phyloP scores from a whole-genome alignment of 2,888 invertebrate species.

The Hyposoter didymator region DNA sequence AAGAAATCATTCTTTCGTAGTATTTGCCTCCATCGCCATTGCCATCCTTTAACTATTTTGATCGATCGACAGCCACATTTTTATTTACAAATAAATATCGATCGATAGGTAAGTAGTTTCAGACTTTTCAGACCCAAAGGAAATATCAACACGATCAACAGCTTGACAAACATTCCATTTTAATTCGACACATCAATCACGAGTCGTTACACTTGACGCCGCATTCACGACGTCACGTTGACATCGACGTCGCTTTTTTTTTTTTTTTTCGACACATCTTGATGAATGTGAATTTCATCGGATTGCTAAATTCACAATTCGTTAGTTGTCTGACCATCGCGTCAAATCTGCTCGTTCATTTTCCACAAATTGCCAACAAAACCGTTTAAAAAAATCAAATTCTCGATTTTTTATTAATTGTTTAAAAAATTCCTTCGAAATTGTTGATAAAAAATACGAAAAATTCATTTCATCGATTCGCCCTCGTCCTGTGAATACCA shows the following conservation, averaged over 20 bases:
- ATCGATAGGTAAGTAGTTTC: slow-evolving; percentile 58
- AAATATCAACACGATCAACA: not conserved
- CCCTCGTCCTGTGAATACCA: not conserved
- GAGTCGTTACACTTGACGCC: slow-evolving; percentile 34
- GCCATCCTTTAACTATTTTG: slow-evolving; percentile 34
- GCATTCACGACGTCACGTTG: slow-evolving; percentile 18
- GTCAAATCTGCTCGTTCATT: not conserved
- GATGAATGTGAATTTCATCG: not conserved
- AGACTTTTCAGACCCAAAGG: slow-evolving; percentile 31
- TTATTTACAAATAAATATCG: slow-evolving; percentile 22
- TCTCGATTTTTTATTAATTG: not conserved
- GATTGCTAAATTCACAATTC: not conserved
- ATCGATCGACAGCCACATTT: slow-evolving; percentile 54
- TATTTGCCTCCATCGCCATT: slow-evolving; percentile 20
- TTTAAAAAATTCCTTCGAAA: not conserved
- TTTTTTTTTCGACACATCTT: not conserved
- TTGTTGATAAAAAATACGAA: not conserved
- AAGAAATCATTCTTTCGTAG: not conserved
- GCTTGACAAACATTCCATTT: not conserved
- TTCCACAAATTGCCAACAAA: not conserved
- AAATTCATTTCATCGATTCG: not conserved
- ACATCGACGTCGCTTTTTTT: slow-evolving; percentile 9
- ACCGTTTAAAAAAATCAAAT: not conserved
- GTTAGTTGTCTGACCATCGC: not conserved
- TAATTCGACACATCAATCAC: slow-evolving; percentile 42